These are phyloP conservation scores for Lasioglossum malachurum DNA, from an alignment of 2,888 invertebrate species.

Conservation along the genomic window DNA sequence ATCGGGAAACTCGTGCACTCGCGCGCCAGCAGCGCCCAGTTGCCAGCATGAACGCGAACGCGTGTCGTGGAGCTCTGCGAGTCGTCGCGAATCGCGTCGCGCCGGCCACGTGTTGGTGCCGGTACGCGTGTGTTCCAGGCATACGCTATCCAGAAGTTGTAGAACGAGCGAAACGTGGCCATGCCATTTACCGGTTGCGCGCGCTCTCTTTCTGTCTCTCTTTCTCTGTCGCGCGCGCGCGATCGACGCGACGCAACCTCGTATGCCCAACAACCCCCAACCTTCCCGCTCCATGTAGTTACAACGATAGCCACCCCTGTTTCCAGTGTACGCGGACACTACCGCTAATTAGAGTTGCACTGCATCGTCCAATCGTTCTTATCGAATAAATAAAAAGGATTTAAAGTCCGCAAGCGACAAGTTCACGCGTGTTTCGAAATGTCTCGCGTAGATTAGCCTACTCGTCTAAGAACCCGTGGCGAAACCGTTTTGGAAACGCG, in stretches of 20 bases:
- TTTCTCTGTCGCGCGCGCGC: not conserved
- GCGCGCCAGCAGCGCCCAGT: not conserved
- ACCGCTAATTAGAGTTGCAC: constrained; percentile 53
- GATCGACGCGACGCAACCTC: constrained; percentile 30
- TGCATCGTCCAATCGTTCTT: constrained; percentile 19
- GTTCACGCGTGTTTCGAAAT: not conserved
- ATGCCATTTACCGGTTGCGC: constrained; percentile 29
- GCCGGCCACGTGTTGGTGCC: not conserved
- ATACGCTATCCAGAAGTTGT: constrained; percentile 41
- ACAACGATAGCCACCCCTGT: constrained; percentile 20
- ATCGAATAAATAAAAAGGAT: too few relatives aligned
- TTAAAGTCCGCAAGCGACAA: not conserved
- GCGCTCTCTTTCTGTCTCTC: not conserved
- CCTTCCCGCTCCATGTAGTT: constrained; percentile 55
- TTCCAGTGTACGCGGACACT: constrained; percentile 37
- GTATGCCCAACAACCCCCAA: constrained; percentile 37
- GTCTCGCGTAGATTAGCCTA: not conserved
- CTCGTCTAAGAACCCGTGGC: not conserved
- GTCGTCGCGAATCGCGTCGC: constrained; percentile 19
- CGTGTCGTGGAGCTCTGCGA: constrained; percentile 23
- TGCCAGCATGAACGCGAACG: constrained; percentile 41
- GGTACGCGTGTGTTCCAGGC: constrained; percentile 35
- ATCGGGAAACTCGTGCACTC: constrained; percentile 76
- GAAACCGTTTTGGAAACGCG: not conserved
- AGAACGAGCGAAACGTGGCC: constrained; percentile 48